Evolutionary conservation across 2,888 invertebrate species (phyloP), one percentile per base, ranked within the genome.

Genomic region (Leucophenga maculata): DNA sequence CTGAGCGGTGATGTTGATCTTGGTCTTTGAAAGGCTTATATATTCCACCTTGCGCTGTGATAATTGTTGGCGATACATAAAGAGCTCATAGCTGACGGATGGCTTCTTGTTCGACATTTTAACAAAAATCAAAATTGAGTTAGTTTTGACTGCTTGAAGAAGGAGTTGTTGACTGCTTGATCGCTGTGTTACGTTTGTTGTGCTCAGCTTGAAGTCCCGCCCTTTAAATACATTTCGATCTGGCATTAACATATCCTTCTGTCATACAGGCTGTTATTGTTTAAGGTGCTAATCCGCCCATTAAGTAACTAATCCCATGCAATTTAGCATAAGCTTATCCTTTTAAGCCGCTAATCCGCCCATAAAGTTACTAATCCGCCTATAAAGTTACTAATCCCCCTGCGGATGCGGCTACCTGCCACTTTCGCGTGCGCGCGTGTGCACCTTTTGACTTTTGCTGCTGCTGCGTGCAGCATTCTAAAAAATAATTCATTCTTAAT

Each of bases 401-500:
- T 1, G 14, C 16, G 4, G 4, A 3, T 26, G 69, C 75, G 76
- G 67, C 32, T 57, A 32, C 46, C 46, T 60, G 32, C 14, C 48
- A 6, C 18, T 3, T 20, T 9, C 20, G 4, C 18, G 18, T n/a
- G n/a, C n/a, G n/a, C n/a, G n/a, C n/a, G n/a, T n/a, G n/a, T 48
- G 39, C 20, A 26, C 26, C 2, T 32, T 65, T 75, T 80, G 80
- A 80, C 82, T 83, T 77, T 70, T 71, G 73, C 59, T 54, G n/a
- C n/a, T 26, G 65, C 11, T 50, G 72, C 60, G 26, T 73, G 72
- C 65, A 26, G 2, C 26, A 26, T 26, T 73, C 83, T 79, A 81
- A 82, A 82, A 84, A 84, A 84, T 74, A 69, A 72, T 82, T 82
- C 84, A 82, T 84, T 84, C 81, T 80, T 82, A 84, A 82, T 82